A percentile compares a stretch with the other conserved stretches of the same genome.
These are phyloP conservation scores for Cheilosia urbana DNA, from an alignment of 2,888 invertebrate species.

Conservation along the genomic window DNA sequence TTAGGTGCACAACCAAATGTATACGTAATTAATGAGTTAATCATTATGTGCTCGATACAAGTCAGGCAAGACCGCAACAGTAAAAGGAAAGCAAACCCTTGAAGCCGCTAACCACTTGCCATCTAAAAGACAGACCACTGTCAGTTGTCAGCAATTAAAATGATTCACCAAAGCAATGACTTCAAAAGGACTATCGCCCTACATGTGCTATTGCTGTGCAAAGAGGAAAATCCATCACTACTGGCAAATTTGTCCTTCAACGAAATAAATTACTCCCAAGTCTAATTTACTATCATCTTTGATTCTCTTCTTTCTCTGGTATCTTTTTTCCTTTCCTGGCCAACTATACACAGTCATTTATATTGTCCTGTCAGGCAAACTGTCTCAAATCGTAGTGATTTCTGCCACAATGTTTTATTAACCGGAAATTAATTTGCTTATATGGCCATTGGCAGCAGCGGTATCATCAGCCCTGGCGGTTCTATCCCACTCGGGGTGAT, in stretches of 20 bases:
- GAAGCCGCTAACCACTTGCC: conserved; percentile 36
- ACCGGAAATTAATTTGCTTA: conserved; percentile 71
- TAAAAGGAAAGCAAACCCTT: neutral
- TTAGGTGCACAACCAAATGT: too few species aligned
- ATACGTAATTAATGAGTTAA: too few species aligned
- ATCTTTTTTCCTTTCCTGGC: neutral
- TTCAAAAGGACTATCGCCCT: conserved; percentile 20
- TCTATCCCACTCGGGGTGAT: conserved; percentile 14
- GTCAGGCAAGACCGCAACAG: neutral
- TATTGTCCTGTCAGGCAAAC: conserved; percentile 66
- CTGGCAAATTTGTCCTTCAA: conserved; percentile 45
- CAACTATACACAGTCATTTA: conserved; percentile 50
- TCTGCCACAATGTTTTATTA: conserved; percentile 65
- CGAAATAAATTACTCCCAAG: conserved; percentile 59
- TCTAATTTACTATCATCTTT: conserved; percentile 44
- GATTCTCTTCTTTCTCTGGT: neutral
- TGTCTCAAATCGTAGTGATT: conserved; percentile 68
- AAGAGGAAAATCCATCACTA: neutral
- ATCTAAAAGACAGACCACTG: conserved; percentile 21
- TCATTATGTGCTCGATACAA: neutral
- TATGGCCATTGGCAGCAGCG: conserved; percentile 20
- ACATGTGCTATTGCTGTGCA: conserved; percentile 1
- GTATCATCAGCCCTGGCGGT: neutral
- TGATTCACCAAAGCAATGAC: conserved; percentile 20
- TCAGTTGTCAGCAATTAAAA: conserved; percentile 54